A percentile compares a stretch with the other conserved stretches of the same genome.
Conservation (phyloP, 2,113 vertebrate species). For the Sakesphorus luctuosus region DNA sequence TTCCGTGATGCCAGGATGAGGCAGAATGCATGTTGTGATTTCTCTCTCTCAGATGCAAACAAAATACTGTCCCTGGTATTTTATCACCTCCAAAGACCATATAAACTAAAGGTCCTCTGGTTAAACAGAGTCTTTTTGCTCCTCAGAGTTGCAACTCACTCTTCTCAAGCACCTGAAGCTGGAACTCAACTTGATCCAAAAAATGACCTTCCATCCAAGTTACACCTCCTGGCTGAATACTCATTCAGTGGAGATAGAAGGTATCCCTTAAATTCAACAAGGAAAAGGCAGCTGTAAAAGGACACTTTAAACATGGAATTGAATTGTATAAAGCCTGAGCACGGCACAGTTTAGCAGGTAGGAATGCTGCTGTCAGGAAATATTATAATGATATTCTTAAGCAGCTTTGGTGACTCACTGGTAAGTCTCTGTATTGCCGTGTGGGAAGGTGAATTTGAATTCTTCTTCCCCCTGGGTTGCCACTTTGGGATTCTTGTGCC, state of each 20-base stretch:
- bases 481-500: not conserved
- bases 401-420: constrained; percentile 35
- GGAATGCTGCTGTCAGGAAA: not conserved
- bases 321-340: not conserved
- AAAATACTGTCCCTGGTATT: not conserved
- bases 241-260: not conserved
- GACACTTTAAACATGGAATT: not conserved
- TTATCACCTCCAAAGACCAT: not conserved
- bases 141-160: not conserved
- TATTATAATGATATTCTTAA: not conserved
- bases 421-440: not conserved
- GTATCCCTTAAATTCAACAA: not conserved
- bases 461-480: constrained; percentile 32
- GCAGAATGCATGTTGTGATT: not conserved
- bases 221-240: not conserved
- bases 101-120: not conserved
- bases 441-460: constrained; percentile 40
- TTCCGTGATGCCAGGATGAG: not conserved
- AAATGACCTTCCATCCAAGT: not conserved
- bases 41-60: not conserved
- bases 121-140: not conserved
- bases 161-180: not conserved
- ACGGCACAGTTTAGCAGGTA: not conserved
- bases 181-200: not conserved
- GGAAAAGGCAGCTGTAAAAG: not conserved